Evolutionary conservation across 2,797 vertebrate genomes (phyloP).

Genomic region (Centropyge bicolor): DNA sequence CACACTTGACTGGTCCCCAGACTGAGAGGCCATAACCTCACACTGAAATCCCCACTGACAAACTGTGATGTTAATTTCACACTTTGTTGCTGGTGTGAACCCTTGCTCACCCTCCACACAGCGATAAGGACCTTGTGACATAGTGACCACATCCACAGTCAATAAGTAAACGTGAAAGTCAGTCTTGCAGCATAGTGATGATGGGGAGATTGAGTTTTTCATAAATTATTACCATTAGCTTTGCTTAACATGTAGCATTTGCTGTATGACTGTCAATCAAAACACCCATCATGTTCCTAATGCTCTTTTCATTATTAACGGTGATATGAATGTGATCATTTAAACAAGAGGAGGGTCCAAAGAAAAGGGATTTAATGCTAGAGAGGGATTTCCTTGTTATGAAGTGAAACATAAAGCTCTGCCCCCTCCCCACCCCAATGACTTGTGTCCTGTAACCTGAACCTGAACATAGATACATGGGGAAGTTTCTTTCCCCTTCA

Average conservation of each 20-base stretch:
- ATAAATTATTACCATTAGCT: too few species aligned
- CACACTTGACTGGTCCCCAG: slow-evolving; percentile 15
- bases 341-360: neutral
- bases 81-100: slow-evolving; percentile 28
- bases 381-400: too few species aligned
- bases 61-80: slow-evolving; percentile 35
- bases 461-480: neutral
- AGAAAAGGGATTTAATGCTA: neutral
- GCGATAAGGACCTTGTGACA: neutral
- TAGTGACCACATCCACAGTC: neutral
- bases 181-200: neutral
- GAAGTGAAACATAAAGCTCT: neutral
- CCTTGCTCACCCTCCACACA: neutral
- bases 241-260: neutral
- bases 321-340: neutral
- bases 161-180: neutral
- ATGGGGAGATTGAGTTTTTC: neutral
- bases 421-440: neutral
- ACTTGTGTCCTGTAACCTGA: neutral
- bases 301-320: neutral
- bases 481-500: neutral
- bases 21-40: neutral
- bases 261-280: neutral
- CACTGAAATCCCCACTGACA: slow-evolving; percentile 27
- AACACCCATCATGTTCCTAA: neutral